Percentiles rank a stretch among this genome's conserved stretches.
Evolutionary conservation across 2,113 vertebrate genomes (phyloP).

Genomic region (Neogale vison): DNA sequence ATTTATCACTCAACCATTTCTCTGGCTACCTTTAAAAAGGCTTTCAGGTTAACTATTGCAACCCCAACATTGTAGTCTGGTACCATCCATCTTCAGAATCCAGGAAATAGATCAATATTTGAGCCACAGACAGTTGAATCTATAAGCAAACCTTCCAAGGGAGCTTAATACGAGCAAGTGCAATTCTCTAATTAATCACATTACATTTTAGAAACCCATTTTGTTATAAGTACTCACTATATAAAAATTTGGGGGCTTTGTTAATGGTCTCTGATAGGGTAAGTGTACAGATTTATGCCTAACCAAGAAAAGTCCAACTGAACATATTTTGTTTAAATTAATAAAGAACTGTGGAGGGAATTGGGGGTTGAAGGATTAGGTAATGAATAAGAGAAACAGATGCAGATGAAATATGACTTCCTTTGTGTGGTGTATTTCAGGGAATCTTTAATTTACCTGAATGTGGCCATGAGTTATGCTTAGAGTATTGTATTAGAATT

Average conservation of each 20-base stretch:
- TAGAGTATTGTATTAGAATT: constrained; percentile 79
- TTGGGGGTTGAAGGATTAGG: constrained; percentile 77
- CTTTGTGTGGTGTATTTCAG: constrained; percentile 76
- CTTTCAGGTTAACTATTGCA: constrained; percentile 38
- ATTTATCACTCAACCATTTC: neutral
- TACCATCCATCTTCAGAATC: constrained; percentile 44
- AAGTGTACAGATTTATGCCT: constrained; percentile 69
- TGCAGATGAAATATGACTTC: constrained; percentile 81
- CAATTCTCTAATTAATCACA: constrained; percentile 55
- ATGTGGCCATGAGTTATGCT: constrained; percentile 80
- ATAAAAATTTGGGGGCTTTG: constrained; percentile 40
- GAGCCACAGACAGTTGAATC: constrained; percentile 27
- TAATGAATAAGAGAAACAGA: constrained; percentile 83
- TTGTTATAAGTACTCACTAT: neutral
- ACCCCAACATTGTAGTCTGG: neutral
- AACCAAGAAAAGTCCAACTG: constrained; percentile 48
- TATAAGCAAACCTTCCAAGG: constrained; percentile 51
- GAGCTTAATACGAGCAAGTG: neutral
- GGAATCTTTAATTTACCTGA: constrained; percentile 83
- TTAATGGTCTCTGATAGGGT: constrained; percentile 6
- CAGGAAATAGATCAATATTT: constrained; percentile 44
- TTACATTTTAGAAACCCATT: constrained; percentile 43
- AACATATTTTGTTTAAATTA: constrained; percentile 80
- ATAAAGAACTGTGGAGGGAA: constrained; percentile 66
- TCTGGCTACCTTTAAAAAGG: constrained; percentile 17